Conservation (phyloP, 2,797 vertebrate species). For the Meda fulgida region DNA sequence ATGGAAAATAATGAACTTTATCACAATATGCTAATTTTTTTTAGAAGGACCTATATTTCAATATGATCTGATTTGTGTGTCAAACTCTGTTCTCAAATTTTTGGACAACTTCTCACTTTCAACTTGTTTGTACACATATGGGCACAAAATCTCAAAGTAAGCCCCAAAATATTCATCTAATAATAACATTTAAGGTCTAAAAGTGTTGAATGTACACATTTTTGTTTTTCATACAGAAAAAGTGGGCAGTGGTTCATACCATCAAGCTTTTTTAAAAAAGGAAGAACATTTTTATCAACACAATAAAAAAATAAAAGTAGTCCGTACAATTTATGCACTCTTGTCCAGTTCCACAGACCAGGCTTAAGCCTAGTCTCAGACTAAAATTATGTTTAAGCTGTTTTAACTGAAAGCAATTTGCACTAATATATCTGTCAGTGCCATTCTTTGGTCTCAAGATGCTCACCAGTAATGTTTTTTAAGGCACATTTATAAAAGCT, state of each 20-base stretch:
- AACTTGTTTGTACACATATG: background rate
- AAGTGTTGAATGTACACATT: background rate
- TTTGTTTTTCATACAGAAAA: background rate
- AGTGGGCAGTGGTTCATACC: background rate
- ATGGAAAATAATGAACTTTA: no score
- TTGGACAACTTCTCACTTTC: background rate
- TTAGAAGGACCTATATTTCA: no score
- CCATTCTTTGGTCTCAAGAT: no score
- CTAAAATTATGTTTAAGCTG: no score
- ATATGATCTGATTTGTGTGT: background rate
- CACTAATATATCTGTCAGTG: no score
- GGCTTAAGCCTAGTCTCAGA: no score
- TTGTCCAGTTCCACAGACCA: no score
- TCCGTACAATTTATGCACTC: background rate
- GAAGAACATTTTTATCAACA: background rate
- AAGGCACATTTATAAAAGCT: no score
- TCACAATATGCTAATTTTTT: no score
- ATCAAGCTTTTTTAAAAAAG: background rate
- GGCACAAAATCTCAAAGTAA: background rate
- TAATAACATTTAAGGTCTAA: background rate
- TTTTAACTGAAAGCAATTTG: no score
- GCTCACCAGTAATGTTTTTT: no score
- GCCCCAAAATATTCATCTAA: background rate
- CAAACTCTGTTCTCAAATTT: background rate
- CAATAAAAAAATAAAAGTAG: background rate